Conservation (phyloP, 92 coral and sea anemone species). For the Siderastrea siderea region DNA sequence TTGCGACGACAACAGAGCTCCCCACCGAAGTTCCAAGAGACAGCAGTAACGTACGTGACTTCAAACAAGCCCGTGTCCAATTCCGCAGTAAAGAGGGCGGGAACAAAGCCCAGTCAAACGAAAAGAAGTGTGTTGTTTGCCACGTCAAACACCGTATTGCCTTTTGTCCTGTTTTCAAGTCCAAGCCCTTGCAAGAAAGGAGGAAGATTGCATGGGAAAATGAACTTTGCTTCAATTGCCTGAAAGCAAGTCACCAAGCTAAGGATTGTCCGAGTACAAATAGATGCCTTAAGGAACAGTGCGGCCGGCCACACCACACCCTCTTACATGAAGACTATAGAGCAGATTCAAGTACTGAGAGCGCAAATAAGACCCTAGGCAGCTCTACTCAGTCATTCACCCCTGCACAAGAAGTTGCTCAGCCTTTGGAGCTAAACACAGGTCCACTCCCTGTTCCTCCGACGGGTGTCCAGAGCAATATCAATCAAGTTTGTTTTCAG, state of each 20-base stretch:
- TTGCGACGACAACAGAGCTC: not conserved
- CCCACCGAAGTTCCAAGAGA: not conserved
- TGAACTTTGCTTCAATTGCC: conserved; percentile 19
- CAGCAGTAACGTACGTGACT: not conserved
- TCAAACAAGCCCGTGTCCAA: not conserved
- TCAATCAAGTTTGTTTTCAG: conserved; percentile 33
- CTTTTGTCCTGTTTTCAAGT: conserved; percentile 18
- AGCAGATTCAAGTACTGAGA: not conserved
- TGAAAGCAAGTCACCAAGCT: conserved; percentile 41
- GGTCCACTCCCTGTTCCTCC: not conserved
- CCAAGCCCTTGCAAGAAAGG: conserved; percentile 25
- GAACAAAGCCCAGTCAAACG: not conserved
- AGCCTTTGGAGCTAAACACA: too few species aligned
- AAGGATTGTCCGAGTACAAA: conserved; percentile 51
- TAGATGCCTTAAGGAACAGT: conserved; percentile 35
- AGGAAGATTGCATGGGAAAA: conserved; percentile 13
- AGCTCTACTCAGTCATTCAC: not conserved
- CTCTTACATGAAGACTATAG: conserved; percentile 19
- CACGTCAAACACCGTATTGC: conserved; percentile 1
- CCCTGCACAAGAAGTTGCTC: not conserved
- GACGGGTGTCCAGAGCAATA: not conserved
- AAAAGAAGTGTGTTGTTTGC: conserved; percentile 19
- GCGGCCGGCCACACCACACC: conserved; percentile 42
- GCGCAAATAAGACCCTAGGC: not conserved
- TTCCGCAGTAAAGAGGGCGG: not conserved